Percentiles rank a stretch among this genome's conserved stretches.
phyloP scores from a whole-genome alignment of 2,113 vertebrate genomes.

The Clarias macrocephalus region DNA sequence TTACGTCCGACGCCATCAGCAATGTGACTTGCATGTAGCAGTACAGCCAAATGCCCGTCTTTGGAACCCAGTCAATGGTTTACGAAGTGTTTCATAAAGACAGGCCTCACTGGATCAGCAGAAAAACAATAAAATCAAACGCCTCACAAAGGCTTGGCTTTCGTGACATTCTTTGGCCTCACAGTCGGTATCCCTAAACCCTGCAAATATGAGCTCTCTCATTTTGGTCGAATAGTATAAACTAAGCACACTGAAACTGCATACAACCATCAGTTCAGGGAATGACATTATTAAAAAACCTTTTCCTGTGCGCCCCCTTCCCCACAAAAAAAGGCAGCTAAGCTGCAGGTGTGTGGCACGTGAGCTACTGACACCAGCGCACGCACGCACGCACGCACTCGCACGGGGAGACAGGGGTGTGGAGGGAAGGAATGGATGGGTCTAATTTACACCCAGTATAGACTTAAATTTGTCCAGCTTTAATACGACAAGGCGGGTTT shows the following conservation, averaged over 20 bases:
- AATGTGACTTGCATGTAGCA: constrained; percentile 42
- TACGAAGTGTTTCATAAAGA: constrained; percentile 65
- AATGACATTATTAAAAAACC: constrained; percentile 29
- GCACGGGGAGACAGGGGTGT: not conserved
- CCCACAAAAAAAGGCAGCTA: constrained; percentile 33
- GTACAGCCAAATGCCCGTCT: constrained; percentile 38
- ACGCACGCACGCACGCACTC: not conserved
- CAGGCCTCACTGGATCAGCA: constrained; percentile 50
- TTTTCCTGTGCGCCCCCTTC: constrained; percentile 49
- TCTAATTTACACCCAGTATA: not conserved
- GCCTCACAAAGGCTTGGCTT: constrained; percentile 42
- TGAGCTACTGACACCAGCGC: constrained; percentile 34
- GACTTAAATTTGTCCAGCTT: not conserved
- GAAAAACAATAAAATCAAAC: constrained; percentile 52
- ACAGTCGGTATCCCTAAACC: not conserved
- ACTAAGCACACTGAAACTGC: constrained; percentile 19
- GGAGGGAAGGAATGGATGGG: not conserved
- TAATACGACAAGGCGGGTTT: not conserved
- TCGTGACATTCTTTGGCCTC: constrained; percentile 33
- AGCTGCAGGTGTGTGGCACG: constrained; percentile 72
- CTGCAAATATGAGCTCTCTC: not conserved
- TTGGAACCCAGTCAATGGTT: constrained; percentile 46
- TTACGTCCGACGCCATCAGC: constrained; percentile 28
- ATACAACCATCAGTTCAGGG: constrained; percentile 3
- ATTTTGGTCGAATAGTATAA: constrained; percentile 15